A percentile compares a stretch with the other conserved stretches of the same genome.
These are phyloP conservation scores for Zygothrica quintamaculata DNA, from an alignment of 2,888 invertebrate genomes.

Conservation along the genomic window DNA sequence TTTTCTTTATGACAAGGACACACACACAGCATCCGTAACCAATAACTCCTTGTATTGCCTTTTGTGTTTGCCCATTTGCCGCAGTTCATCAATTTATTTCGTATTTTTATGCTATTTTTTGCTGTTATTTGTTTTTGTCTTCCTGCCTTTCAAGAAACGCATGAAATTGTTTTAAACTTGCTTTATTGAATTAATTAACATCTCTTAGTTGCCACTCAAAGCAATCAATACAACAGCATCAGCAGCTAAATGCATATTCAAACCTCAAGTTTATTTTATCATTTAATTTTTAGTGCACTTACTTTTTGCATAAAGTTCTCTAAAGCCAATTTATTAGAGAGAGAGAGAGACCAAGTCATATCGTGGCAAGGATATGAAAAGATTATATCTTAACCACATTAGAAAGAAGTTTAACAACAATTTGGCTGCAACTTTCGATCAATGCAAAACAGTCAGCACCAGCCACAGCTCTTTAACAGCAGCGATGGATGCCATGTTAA, in stretches of 20 bases:
- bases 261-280: conserved; percentile 7
- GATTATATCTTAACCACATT: too few relatives aligned
- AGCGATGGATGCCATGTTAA: too few relatives aligned
- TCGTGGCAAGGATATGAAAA: too few relatives aligned
- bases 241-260: conserved; percentile 47
- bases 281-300: conserved; percentile 11
- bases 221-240: background rate
- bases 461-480: too few relatives aligned
- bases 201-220: conserved; percentile 58
- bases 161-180: conserved; percentile 61
- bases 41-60: conserved; percentile 46
- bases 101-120: conserved; percentile 76
- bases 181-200: conserved; percentile 71
- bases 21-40: conserved; percentile 30
- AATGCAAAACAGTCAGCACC: too few relatives aligned
- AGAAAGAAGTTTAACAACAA: too few relatives aligned
- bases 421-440: too few relatives aligned
- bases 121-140: too few relatives aligned
- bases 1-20: conserved; percentile 57
- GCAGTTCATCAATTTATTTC: conserved; percentile 76
- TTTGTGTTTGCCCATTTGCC: conserved; percentile 52
- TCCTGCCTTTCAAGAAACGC: too few relatives aligned
- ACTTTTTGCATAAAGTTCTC: conserved; percentile 20
- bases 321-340: conserved; percentile 12
- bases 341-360: too few relatives aligned